Conservation (phyloP, 2,113 vertebrate genomes). For the Axis porcinus region DNA sequence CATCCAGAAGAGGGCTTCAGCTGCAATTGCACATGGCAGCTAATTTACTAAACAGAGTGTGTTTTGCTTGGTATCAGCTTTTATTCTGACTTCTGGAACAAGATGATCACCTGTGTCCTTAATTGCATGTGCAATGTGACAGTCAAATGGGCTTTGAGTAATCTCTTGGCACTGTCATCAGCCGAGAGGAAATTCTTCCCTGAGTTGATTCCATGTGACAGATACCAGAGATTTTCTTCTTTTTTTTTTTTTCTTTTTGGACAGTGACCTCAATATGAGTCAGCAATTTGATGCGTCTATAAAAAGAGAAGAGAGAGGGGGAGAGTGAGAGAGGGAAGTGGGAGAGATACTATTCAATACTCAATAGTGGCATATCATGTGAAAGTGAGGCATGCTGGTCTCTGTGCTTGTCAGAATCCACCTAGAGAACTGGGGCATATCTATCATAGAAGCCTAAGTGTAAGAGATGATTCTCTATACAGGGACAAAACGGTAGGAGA, state of each 20-base stretch:
- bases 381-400: neutral
- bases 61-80: neutral
- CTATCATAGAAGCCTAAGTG: neutral
- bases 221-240: neutral
- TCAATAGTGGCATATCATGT: neutral
- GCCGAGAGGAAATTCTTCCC: neutral
- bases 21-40: neutral
- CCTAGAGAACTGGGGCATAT: neutral
- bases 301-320: neutral
- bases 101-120: neutral
- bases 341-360: neutral
- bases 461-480: neutral
- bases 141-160: neutral
- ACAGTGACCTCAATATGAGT: conserved; percentile 1
- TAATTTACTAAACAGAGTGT: neutral
- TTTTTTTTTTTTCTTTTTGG: neutral
- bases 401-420: neutral
- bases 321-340: neutral
- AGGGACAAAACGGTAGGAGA: neutral
- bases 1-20: conserved; percentile 9
- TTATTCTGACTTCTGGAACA: conserved; percentile 26
- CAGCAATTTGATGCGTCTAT: neutral
- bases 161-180: neutral
- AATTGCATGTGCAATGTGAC: neutral
- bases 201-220: neutral